Evolutionary conservation across 1,140 invertebrate genomes (phyloP).

Genomic region (Reticulitermes speratus): DNA sequence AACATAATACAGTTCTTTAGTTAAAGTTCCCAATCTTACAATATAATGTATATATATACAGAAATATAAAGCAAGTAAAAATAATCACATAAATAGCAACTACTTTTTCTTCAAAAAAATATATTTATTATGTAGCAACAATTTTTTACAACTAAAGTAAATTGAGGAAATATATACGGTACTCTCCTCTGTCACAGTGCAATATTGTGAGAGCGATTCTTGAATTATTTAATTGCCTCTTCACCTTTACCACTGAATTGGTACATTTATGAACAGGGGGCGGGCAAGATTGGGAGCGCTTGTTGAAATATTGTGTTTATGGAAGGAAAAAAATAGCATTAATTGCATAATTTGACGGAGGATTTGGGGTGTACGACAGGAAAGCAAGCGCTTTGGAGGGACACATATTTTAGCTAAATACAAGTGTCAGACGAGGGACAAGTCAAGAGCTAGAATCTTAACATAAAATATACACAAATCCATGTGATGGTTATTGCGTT

Average conservation of each 20-base stretch:
- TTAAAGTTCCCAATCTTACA: background rate
- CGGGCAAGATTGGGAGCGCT: too few species aligned
- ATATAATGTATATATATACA: background rate
- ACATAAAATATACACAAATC: conserved; percentile 16
- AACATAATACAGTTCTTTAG: background rate
- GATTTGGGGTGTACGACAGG: background rate
- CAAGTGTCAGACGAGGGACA: background rate
- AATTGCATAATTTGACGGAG: background rate
- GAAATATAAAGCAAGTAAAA: background rate
- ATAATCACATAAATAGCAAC: background rate
- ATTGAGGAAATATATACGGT: background rate
- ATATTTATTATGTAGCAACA: background rate
- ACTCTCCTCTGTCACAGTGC: background rate
- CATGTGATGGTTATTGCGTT: background rate
- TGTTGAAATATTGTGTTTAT: too few species aligned
- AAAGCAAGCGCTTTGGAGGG: too few species aligned
- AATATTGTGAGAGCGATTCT: too few species aligned
- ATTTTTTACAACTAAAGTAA: background rate
- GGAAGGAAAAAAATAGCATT: too few species aligned
- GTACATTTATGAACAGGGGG: too few species aligned
- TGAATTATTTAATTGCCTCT: too few species aligned
- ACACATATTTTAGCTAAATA: background rate
- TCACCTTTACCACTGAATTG: too few species aligned
- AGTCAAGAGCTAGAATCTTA: background rate
- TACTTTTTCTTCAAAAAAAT: background rate